Evolutionary conservation across 2,888 invertebrate genomes (phyloP), one percentile per base, ranked within the genome.

Genomic region (Portevinia maculata): DNA sequence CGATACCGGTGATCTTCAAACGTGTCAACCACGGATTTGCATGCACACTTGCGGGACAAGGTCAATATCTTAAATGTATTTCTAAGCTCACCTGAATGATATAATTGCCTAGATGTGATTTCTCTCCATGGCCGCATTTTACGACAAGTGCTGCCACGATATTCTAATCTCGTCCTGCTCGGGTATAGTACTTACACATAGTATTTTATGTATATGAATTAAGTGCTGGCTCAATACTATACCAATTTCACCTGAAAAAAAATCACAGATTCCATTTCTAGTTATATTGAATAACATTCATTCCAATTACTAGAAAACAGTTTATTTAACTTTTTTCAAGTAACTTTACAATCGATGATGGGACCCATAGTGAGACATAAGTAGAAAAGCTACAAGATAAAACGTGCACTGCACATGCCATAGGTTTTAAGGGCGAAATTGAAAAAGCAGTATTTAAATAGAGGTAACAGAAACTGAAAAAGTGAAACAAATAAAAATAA

Each of bases 391-490:
- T 48, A 17, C 32, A 28, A 19, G 17, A 48, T 48, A 48, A 48
- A 28, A n/a, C 69, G 19, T n/a, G n/a, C n/a, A n/a, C n/a, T 48
- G 34, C 24, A 46, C 32, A 30, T 19, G 19, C n/a, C 52, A 34
- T 44, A 55, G 65, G 32, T 65, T 65, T 44, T 28, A 44, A 37
- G 13, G 9, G 13, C 24, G 50, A 39, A 59, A 39, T 70, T 30
- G 48, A 55, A 59, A 59, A 70, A 41, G 39, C 24, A 50, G 50
- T 52, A 71, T 60, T 60, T 71, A 71, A 71, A 71, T 60, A 71
- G 41, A 53, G 34, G 52, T 44, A 34, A 60, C 41, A 60, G 71
- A 60, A 60, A 70, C 57, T 37, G 37, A 13, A 32, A 60, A 71
- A 52, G 60, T 41, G 15, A 64, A 64, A 64, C 11, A 41, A 39